Evolutionary conservation across 2,888 invertebrate genomes (phyloP).

Genomic region (Lamproptera curius): DNA sequence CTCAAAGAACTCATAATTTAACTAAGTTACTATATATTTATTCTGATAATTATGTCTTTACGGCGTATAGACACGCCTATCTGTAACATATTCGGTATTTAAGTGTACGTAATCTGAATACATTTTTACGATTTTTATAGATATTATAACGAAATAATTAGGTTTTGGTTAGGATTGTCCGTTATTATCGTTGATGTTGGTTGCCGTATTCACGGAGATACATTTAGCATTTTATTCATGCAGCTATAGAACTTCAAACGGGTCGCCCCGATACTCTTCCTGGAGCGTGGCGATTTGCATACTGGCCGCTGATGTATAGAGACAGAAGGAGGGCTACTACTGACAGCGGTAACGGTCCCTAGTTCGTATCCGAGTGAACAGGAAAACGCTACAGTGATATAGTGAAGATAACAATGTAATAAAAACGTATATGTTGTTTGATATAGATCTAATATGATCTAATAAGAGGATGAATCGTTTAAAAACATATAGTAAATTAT

Average conservation of each 20-base stretch:
- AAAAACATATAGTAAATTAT: too few species aligned
- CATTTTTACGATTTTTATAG: neutral
- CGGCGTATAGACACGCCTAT: too few species aligned
- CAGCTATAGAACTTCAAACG: constrained; percentile 5
- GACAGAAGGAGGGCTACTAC: constrained; percentile 5
- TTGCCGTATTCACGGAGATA: neutral
- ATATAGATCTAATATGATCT: too few species aligned
- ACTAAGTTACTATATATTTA: too few species aligned
- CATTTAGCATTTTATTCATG: constrained; percentile 13
- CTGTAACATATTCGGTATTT: too few species aligned
- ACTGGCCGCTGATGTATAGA: constrained; percentile 1
- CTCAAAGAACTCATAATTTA: too few species aligned
- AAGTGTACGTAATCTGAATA: neutral
- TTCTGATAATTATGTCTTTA: too few species aligned
- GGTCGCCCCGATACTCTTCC: constrained; percentile 16
- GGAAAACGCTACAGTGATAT: too few species aligned
- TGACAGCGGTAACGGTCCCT: constrained; percentile 14
- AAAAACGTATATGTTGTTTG: too few species aligned
- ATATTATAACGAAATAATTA: neutral
- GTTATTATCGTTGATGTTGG: neutral
- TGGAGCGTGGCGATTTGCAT: constrained; percentile 15
- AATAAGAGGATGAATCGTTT: too few species aligned
- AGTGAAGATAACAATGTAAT: too few species aligned
- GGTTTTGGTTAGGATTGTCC: neutral
- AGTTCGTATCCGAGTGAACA: neutral